A percentile compares a stretch with the other conserved stretches of the same genome.
phyloP scores from a whole-genome alignment of 2,113 vertebrate genomes.

The Trogon surrucura region DNA sequence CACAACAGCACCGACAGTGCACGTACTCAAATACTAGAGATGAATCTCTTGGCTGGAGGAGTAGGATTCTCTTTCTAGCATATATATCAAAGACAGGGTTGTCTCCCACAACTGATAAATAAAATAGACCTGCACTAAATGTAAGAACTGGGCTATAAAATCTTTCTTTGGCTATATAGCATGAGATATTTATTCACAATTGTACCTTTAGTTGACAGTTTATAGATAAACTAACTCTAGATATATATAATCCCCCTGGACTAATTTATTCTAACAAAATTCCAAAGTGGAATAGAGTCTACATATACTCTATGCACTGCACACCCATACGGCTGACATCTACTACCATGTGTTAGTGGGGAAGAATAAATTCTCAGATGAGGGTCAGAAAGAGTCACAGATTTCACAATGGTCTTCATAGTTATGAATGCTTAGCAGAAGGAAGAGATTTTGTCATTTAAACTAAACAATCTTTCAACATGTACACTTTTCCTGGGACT shows the following conservation, averaged over 20 bases:
- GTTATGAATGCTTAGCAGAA: background rate
- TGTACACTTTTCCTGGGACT: background rate
- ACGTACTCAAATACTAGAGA: background rate
- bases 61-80: background rate
- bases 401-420: background rate
- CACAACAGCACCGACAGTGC: background rate
- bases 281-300: background rate
- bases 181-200: background rate
- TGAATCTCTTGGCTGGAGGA: background rate
- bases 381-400: background rate
- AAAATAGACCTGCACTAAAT: background rate
- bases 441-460: background rate
- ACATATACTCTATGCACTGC: background rate
- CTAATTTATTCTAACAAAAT: background rate
- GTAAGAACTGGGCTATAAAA: background rate
- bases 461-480: background rate
- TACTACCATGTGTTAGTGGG: background rate
- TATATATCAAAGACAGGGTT: background rate
- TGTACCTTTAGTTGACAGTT: background rate
- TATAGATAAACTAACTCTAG: background rate
- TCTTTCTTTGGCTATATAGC: background rate
- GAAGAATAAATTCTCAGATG: background rate
- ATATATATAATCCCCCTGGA: background rate
- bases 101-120: background rate
- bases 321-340: background rate